phyloP scores from a whole-genome alignment of 2,113 vertebrate genomes.

The Lepus americanus region DNA sequence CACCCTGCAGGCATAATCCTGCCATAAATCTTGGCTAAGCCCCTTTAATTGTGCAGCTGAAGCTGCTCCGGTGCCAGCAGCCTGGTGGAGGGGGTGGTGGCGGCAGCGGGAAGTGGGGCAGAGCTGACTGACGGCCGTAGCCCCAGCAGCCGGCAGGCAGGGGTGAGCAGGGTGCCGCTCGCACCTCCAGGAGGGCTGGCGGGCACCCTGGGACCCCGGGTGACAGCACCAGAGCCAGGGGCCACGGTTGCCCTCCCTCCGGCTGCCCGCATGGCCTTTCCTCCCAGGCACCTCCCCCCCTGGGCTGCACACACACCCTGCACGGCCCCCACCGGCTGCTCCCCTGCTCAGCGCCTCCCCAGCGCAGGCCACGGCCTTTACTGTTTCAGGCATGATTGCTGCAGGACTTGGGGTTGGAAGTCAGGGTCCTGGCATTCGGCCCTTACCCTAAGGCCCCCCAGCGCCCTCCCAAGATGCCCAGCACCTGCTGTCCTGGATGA shows the following conservation, averaged over 20 bases:
- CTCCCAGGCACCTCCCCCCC: not conserved
- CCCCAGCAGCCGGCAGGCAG: not conserved
- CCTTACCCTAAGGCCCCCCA: not conserved
- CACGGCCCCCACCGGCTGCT: not conserved
- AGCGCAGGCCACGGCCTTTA: not conserved
- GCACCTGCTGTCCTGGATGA: not conserved
- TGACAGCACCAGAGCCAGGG: not conserved
- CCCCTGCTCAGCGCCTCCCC: not conserved
- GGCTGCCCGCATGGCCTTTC: not conserved
- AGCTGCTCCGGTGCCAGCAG: not conserved
- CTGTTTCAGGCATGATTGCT: not conserved
- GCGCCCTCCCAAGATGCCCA: fast-evolving
- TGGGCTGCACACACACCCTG: not conserved
- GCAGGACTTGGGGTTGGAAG: not conserved
- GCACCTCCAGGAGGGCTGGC: not conserved
- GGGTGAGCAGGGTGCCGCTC: not conserved
- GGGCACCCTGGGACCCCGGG: not conserved
- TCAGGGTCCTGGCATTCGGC: not conserved
- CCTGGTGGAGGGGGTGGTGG: not conserved
- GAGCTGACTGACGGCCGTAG: not conserved
- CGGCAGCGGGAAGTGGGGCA: not conserved
- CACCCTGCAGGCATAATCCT: conserved; percentile 75
- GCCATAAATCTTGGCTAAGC: conserved; percentile 72
- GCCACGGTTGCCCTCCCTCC: not conserved
- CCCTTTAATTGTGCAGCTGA: conserved; percentile 76